Percentiles rank a stretch among this genome's conserved stretches.
These are phyloP conservation scores for Edolisoma coerulescens DNA, from an alignment of 2,113 vertebrate genomes.

Conservation along the genomic window DNA sequence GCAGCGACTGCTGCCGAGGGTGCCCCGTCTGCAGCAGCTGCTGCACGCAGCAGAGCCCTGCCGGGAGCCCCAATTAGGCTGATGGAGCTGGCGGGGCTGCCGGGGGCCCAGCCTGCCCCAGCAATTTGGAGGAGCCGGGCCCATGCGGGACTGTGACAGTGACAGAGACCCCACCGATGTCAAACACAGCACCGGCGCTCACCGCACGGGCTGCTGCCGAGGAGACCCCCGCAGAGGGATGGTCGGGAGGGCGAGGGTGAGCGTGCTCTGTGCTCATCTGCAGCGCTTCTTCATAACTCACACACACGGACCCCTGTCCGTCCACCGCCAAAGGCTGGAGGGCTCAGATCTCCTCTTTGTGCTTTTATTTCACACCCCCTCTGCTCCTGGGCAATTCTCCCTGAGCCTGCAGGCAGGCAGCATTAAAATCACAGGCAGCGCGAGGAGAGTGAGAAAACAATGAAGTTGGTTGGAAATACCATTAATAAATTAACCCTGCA, in stretches of 20 bases:
- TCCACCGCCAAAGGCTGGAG: not conserved
- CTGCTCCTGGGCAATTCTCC: not conserved
- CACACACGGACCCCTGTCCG: not conserved
- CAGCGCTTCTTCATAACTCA: accelerated
- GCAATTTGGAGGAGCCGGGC: not conserved
- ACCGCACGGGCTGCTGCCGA: accelerated
- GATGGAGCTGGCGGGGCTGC: not conserved
- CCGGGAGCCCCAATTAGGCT: not conserved
- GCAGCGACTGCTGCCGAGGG: not conserved
- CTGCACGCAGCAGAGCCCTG: not conserved
- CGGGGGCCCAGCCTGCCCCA: not conserved
- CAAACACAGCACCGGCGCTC: accelerated
- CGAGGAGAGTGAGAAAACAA: not conserved
- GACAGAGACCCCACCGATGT: not conserved
- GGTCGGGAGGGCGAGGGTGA: accelerated
- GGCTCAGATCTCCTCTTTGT: not conserved
- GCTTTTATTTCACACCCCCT: not conserved
- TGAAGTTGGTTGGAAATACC: not conserved
- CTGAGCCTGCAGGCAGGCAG: not conserved
- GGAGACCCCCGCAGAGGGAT: accelerated
- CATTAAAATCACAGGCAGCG: not conserved
- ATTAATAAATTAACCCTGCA: not conserved
- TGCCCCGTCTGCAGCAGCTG: not conserved
- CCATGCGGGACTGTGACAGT: not conserved
- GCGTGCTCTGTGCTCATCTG: accelerated